Conservation (phyloP, 2,888 invertebrate genomes). For the Philereme transversata region DNA sequence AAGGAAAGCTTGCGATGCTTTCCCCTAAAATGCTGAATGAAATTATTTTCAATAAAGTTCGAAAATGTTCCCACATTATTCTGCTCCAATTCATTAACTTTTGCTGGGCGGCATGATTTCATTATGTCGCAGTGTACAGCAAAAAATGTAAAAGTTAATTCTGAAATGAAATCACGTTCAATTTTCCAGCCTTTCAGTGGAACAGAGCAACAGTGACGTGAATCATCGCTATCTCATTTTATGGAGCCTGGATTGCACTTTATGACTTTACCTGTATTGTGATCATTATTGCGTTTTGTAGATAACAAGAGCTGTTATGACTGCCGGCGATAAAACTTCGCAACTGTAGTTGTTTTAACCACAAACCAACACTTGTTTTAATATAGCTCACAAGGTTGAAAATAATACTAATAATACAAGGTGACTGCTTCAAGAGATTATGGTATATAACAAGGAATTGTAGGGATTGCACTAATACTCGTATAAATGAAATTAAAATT, state of each 20-base stretch:
- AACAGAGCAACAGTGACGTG: slow-evolving; percentile 18
- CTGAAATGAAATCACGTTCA: slow-evolving; percentile 2
- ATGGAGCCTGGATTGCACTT: slow-evolving; percentile 18
- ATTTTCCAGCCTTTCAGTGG: slow-evolving; percentile 1
- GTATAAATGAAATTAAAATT: too few relatives aligned
- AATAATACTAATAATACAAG: too few relatives aligned
- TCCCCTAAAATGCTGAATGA: too few relatives aligned
- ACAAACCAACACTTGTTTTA: too few relatives aligned
- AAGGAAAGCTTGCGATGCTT: background rate
- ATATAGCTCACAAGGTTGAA: too few relatives aligned
- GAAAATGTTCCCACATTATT: background rate
- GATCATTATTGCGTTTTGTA: slow-evolving; percentile 24
- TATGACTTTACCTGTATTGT: slow-evolving; percentile 22
- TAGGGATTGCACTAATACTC: too few relatives aligned
- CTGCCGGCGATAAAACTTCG: background rate
- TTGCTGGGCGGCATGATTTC: background rate
- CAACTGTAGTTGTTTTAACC: background rate
- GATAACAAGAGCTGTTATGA: slow-evolving; percentile 4
- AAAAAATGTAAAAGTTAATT: background rate
- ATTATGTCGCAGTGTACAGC: background rate
- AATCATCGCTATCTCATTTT: slow-evolving; percentile 18
- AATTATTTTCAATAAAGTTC: too few relatives aligned
- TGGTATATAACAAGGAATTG: too few relatives aligned
- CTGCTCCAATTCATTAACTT: background rate
- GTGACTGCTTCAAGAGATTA: too few relatives aligned